A percentile compares a stretch with the other conserved stretches of the same genome.
Conservation (phyloP, 2,797 vertebrate species). For the Anabacerthia variegaticeps region DNA sequence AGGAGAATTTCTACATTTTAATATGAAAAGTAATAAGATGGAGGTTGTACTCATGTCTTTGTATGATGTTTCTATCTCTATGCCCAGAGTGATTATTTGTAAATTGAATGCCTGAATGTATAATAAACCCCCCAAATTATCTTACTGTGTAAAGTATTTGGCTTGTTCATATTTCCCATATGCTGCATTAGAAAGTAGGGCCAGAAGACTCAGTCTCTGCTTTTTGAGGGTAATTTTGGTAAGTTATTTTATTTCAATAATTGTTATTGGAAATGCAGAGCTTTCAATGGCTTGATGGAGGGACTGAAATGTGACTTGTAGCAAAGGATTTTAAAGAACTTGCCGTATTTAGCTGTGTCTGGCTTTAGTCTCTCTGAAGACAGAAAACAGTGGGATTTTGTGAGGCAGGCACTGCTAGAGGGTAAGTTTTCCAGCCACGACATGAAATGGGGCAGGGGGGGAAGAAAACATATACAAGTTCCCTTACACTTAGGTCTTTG, state of each 20-base stretch:
- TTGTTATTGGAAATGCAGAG: neutral
- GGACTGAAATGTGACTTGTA: neutral
- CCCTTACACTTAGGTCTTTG: neutral
- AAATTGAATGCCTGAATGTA: neutral
- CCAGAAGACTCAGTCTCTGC: neutral
- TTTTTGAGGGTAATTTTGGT: neutral
- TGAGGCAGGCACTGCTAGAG: neutral
- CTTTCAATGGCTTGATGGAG: neutral
- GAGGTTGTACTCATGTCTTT: neutral
- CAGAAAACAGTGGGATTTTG: neutral
- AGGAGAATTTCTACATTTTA: neutral
- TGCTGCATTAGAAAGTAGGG: neutral
- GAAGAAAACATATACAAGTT: neutral
- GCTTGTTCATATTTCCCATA: neutral
- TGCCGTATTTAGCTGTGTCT: neutral
- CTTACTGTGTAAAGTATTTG: neutral
- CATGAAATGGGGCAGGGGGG: accelerated
- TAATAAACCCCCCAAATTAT: neutral
- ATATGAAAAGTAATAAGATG: neutral
- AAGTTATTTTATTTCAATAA: neutral
- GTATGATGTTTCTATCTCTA: neutral
- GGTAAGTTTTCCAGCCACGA: neutral
- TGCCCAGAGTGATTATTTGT: neutral
- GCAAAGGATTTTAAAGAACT: neutral
- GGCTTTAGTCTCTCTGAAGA: neutral